These are phyloP conservation scores for Eupithecia subfuscata DNA, from an alignment of 2,888 invertebrate genomes.

Conservation along the genomic window DNA sequence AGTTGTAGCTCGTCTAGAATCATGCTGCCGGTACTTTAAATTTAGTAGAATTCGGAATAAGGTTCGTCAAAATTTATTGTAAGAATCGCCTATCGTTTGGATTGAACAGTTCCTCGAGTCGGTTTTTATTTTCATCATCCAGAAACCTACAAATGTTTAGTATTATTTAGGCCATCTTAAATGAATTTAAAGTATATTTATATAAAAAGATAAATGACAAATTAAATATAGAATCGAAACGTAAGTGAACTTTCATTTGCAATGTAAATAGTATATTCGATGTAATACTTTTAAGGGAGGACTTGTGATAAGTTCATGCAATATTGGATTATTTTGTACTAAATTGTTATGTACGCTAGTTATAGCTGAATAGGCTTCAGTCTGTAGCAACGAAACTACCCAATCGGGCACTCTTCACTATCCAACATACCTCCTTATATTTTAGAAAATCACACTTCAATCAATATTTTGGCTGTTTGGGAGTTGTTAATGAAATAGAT, in stretches of 20 bases:
- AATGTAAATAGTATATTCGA: constrained; percentile 74
- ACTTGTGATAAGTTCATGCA: constrained; percentile 78
- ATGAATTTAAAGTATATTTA: constrained; percentile 80
- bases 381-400: constrained; percentile 6
- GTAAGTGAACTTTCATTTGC: constrained; percentile 74
- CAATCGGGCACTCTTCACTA: background rate
- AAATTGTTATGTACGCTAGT: constrained; percentile 65
- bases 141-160: constrained; percentile 60
- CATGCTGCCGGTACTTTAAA: constrained; percentile 62
- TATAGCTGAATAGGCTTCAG: constrained; percentile 33
- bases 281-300: constrained; percentile 61
- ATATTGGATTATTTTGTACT: constrained; percentile 63
- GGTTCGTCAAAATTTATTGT: constrained; percentile 51
- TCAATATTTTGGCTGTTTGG: background rate
- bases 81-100: constrained; percentile 48
- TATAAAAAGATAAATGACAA: constrained; percentile 75
- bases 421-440: background rate
- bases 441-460: background rate
- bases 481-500: background rate
- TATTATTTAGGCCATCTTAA: constrained; percentile 78
- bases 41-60: constrained; percentile 61
- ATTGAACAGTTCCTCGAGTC: constrained; percentile 50
- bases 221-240: constrained; percentile 76
- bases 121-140: constrained; percentile 46
- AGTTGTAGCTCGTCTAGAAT: constrained; percentile 69